Evolutionary conservation across 2,113 vertebrate genomes (phyloP).

Genomic region (Lonchura striata): DNA sequence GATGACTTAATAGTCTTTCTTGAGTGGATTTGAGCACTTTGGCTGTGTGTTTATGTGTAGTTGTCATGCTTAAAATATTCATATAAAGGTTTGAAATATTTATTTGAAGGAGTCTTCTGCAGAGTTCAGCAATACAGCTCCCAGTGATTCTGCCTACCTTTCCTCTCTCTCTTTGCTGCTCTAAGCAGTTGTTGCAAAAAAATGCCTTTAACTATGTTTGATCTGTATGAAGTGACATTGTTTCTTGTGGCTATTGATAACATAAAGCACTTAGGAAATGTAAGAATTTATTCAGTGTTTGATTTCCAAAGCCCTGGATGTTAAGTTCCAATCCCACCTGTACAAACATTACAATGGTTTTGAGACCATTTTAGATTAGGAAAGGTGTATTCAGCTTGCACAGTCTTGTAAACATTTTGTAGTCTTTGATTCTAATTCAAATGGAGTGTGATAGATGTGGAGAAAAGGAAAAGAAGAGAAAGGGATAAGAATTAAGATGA

Average conservation of each 20-base stretch:
- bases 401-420: constrained; percentile 43
- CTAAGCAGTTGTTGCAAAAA: constrained; percentile 74
- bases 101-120: constrained; percentile 86
- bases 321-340: constrained; percentile 12
- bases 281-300: constrained; percentile 25
- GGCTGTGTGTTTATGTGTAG: constrained; percentile 97
- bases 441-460: not conserved
- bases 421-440: constrained; percentile 40
- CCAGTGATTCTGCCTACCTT: constrained; percentile 63
- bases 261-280: constrained; percentile 53
- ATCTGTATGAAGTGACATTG: constrained; percentile 46
- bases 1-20: constrained; percentile 99
- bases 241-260: constrained; percentile 61
- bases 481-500: not conserved
- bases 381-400: constrained; percentile 43
- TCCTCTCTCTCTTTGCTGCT: constrained; percentile 47
- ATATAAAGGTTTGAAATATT: constrained; percentile 98
- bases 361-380: constrained; percentile 14
- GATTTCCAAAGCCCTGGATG: not conserved
- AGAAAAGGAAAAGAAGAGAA: not conserved
- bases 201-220: constrained; percentile 62
- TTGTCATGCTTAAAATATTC: constrained; percentile 99
- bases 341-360: constrained; percentile 40
- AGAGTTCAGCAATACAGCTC: constrained; percentile 75
- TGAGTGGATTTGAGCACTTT: constrained; percentile 99